These are phyloP conservation scores for Lacanobia oleracea DNA, from an alignment of 2,888 invertebrate species.

Conservation along the genomic window DNA sequence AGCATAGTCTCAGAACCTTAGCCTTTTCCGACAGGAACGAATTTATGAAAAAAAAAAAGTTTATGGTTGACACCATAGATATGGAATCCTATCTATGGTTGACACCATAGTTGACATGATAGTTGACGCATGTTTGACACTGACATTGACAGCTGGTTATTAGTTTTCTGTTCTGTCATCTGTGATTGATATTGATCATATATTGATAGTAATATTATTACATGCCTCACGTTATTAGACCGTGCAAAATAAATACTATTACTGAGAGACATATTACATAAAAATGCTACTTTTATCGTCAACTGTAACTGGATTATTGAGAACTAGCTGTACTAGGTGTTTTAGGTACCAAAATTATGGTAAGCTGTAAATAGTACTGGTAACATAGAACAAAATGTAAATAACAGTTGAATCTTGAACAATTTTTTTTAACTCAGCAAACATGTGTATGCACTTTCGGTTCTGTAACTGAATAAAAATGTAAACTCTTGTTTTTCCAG, in stretches of 20 bases:
- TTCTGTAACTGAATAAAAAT: neutral
- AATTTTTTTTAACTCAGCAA: neutral
- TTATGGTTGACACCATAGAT: too few relatives aligned
- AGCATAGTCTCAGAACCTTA: too few relatives aligned
- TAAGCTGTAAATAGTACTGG: slow-evolving; percentile 53
- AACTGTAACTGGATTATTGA: slow-evolving; percentile 64
- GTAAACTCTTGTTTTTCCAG: slow-evolving; percentile 69
- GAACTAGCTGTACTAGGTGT: slow-evolving; percentile 67
- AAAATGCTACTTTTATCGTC: slow-evolving; percentile 69
- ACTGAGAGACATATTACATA: neutral
- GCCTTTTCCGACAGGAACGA: too few relatives aligned
- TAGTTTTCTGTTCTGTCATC: too few relatives aligned
- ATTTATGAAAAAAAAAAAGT: too few relatives aligned
- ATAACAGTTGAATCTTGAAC: neutral
- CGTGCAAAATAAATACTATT: neutral
- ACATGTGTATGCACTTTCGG: neutral
- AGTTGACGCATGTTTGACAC: too few relatives aligned
- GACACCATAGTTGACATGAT: too few relatives aligned
- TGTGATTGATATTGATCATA: too few relatives aligned
- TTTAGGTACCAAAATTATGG: slow-evolving; percentile 76
- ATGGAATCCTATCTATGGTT: too few relatives aligned
- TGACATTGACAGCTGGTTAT: too few relatives aligned
- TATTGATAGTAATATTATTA: too few relatives aligned
- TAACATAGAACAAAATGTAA: neutral
- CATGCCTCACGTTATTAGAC: neutral